A percentile compares a stretch with the other conserved stretches of the same genome.
These are phyloP conservation scores for Anoplopoma fimbria DNA, from an alignment of 2,113 vertebrate genomes.

Conservation along the genomic window DNA sequence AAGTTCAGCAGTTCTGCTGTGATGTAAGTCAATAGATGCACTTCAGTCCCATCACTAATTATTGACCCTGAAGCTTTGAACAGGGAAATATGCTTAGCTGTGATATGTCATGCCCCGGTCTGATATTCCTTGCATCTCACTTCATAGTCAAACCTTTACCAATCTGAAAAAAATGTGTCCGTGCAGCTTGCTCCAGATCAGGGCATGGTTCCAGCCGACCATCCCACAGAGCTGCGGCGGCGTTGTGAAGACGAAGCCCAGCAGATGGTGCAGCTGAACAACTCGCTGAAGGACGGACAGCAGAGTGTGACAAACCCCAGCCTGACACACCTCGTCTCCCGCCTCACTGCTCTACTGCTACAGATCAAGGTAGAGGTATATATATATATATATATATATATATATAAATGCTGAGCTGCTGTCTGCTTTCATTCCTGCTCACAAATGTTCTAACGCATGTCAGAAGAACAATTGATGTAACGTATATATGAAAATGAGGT, in stretches of 20 bases:
- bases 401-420: neutral
- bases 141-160: neutral
- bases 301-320: conserved; percentile 88
- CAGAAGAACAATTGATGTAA: neutral
- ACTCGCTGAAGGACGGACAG: conserved; percentile 86
- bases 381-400: too few relatives aligned
- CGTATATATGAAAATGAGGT: neutral
- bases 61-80: neutral
- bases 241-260: conserved; percentile 95
- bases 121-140: neutral
- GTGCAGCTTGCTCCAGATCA: conserved; percentile 95
- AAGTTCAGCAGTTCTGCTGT: conserved; percentile 96
- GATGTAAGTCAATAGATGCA: conserved; percentile 83
- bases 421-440: neutral
- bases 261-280: conserved; percentile 90
- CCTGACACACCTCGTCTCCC: conserved; percentile 92
- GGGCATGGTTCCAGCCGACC: conserved; percentile 93
- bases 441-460: neutral
- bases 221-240: conserved; percentile 91
- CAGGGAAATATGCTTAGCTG: neutral
- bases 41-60: neutral
- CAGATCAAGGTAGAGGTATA: conserved; percentile 94
- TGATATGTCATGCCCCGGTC: neutral
- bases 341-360: conserved; percentile 94
- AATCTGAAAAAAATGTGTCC: neutral